Conservation (phyloP, 1,140 invertebrate species). For the Kradibia gibbosae region DNA sequence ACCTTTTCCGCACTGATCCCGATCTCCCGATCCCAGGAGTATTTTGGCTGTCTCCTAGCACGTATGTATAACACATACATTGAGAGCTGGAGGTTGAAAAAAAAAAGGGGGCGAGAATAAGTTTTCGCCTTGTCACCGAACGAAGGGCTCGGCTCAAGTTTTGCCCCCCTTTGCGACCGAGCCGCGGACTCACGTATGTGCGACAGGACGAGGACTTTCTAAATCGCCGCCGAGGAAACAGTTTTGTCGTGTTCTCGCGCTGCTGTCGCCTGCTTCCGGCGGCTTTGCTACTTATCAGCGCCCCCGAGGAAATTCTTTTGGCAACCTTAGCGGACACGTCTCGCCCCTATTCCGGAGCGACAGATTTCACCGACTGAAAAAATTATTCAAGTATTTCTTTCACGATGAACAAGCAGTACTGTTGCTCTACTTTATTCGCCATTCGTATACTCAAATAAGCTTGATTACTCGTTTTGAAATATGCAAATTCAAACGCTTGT, state of each 20-base stretch:
- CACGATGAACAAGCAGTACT: too few species aligned
- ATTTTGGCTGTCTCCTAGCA: slow-evolving; percentile 48
- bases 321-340: neutral
- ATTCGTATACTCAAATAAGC: too few species aligned
- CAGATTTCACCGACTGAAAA: neutral
- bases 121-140: slow-evolving; percentile 68
- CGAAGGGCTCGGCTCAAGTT: slow-evolving; percentile 63
- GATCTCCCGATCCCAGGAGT: slow-evolving; percentile 64
- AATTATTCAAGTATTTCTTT: too few species aligned
- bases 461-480: too few species aligned
- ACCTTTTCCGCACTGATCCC: slow-evolving; percentile 68
- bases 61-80: slow-evolving; percentile 22
- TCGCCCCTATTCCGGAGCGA: neutral
- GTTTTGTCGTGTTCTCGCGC: slow-evolving; percentile 21
- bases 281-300: neutral
- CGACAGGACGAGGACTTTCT: neutral
- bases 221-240: neutral
- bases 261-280: neutral
- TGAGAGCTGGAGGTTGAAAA: neutral
- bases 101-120: slow-evolving; percentile 60
- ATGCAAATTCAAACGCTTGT: too few species aligned
- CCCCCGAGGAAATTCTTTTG: neutral
- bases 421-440: too few species aligned
- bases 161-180: slow-evolving; percentile 52
- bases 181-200: slow-evolving; percentile 55